Conservation (phyloP, 2,113 vertebrate species). For the Sula dactylatra region DNA sequence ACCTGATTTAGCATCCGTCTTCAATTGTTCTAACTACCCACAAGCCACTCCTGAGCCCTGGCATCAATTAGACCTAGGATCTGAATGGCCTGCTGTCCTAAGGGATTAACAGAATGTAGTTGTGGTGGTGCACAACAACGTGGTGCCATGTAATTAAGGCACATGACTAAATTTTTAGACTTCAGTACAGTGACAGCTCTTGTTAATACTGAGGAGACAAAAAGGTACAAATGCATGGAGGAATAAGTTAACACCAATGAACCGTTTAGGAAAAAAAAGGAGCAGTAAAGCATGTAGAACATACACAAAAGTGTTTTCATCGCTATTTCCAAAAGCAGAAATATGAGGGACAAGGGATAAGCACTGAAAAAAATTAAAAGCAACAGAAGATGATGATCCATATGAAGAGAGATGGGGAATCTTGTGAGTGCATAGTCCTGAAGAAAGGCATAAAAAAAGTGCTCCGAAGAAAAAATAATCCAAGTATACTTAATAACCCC, state of each 20-base stretch:
- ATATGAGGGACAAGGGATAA: background rate
- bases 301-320: background rate
- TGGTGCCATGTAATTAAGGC: background rate
- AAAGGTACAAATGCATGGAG: background rate
- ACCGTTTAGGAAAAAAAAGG: background rate
- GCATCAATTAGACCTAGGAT: background rate
- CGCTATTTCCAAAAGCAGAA: background rate
- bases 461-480: background rate
- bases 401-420: background rate
- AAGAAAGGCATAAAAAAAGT: background rate
- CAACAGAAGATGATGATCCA: background rate
- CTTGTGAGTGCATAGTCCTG: background rate
- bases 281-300: background rate
- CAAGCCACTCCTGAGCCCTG: background rate
- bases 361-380: background rate
- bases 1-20: background rate
- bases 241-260: background rate
- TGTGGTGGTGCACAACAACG: background rate
- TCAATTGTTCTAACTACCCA: background rate
- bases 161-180: background rate
- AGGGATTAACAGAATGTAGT: background rate
- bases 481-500: background rate
- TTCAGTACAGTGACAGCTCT: background rate
- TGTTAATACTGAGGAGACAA: background rate
- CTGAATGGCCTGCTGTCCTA: accelerated